Evolutionary conservation across 2,797 vertebrate species (phyloP), one percentile per base, ranked within the genome.

Genomic region (Pelodytes ibericus): DNA sequence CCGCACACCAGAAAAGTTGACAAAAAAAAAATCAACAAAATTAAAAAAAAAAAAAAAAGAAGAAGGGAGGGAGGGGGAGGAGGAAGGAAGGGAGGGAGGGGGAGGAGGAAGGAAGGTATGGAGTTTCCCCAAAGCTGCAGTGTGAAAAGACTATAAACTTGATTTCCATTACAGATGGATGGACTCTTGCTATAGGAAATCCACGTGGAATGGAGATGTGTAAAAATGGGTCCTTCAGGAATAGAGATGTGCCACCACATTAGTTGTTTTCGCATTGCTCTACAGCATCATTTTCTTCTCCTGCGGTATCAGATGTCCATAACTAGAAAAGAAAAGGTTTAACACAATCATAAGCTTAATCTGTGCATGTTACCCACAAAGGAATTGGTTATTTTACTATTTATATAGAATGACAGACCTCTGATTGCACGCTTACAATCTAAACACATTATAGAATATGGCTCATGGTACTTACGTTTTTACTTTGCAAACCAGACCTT

Each of bases 251-350:
- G 62, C 85, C 85, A 67, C 72, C 84, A 80, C 80, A 84, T 92
- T 93, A 96, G 90, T 95, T 96, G 89, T 95, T 96, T 80, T 96
- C 93, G 70, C 87, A 93, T 71, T 83, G 92, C 82, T 96, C 95
- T 57, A 89, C 95, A 22, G 85, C 92, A n/a, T 97, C 95, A 29
- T 89, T 93, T 80, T 98, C 96, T 78, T 97, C 96, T 76, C 92
- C 87, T 79, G 93, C 91, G 6, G 88, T 95, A 90, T 98, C 96
- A 58, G 94, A 96, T 87, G 95, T 97, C 96, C 97, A 99, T 94
- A 99, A 93, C 97, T 99, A 85, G 10, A 53, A 24, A 26, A 47
- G 3, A 65, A n/a, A 24, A 33, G 13, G n/a, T n/a, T n/a, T n/a
- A n/a, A n/a, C n/a, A n/a, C n/a, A n/a, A n/a, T n/a, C n/a, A n/a